A percentile compares a stretch with the other conserved stretches of the same genome.
Conservation (phyloP, 1,140 invertebrate species). For the Ctenoplectra terminalis region DNA sequence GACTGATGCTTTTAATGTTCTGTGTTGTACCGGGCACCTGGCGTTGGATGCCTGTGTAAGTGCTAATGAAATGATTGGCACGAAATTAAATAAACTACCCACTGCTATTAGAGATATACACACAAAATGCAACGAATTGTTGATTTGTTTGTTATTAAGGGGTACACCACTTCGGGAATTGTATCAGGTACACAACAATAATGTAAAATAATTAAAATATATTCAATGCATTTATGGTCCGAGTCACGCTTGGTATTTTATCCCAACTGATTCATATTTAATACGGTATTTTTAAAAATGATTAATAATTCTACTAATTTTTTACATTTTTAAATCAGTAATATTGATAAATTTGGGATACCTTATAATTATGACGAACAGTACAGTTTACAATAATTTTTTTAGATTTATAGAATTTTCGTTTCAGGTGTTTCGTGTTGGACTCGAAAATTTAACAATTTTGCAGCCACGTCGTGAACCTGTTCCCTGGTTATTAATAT, state of each 20-base stretch:
- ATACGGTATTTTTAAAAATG: no score
- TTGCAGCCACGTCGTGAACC: constrained; percentile 82
- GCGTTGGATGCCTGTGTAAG: constrained; percentile 86
- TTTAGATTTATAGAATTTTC: neutral
- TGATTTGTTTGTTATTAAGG: constrained; percentile 87
- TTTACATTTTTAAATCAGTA: no score
- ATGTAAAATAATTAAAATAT: no score
- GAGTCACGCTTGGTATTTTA: no score
- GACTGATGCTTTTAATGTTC: constrained; percentile 89
- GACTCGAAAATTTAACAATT: constrained; percentile 83
- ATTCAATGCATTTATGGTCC: no score
- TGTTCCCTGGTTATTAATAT: constrained; percentile 87
- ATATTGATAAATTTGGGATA: no score
- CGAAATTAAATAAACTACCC: constrained; percentile 83
- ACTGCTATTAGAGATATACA: constrained; percentile 89
- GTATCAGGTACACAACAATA: constrained; percentile 85
- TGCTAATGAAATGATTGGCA: constrained; percentile 85
- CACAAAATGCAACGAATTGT: constrained; percentile 89
- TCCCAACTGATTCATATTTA: no score
- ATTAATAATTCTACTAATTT: no score
- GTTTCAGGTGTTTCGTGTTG: constrained; percentile 84
- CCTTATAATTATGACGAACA: no score
- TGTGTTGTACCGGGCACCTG: constrained; percentile 88
- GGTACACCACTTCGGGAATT: constrained; percentile 88
- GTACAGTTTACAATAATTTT: no score